phyloP scores from a whole-genome alignment of 2,888 invertebrate species.

The Lasioglossum marginatum region DNA sequence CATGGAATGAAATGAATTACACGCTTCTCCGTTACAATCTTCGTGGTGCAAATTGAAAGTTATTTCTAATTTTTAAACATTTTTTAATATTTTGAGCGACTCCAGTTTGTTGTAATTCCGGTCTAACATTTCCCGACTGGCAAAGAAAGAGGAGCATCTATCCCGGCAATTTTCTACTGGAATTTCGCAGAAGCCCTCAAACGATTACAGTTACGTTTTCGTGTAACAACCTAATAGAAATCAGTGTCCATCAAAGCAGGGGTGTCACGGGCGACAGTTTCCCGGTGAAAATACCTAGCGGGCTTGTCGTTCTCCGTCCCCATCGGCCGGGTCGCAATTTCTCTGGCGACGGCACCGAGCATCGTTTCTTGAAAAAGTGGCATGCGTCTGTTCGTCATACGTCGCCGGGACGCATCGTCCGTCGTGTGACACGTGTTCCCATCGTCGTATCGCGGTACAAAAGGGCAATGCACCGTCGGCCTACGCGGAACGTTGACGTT shows the following conservation, averaged over 20 bases:
- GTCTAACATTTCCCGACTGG: no score
- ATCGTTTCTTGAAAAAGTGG: constrained; percentile 23
- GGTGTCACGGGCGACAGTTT: background rate
- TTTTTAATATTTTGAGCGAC: no score
- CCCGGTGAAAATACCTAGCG: constrained; percentile 8
- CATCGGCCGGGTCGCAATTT: constrained; percentile 23
- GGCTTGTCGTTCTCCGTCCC: background rate
- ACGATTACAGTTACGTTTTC: background rate
- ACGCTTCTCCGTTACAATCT: no score
- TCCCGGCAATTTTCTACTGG: no score
- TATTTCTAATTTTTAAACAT: no score
- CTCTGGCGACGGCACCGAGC: background rate
- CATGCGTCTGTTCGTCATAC: background rate
- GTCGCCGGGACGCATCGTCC: background rate
- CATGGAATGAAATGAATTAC: no score
- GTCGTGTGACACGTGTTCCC: constrained; percentile 27
- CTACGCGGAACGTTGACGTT: constrained; percentile 58
- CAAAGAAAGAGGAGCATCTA: no score
- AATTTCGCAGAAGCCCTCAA: no score
- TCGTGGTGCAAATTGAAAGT: no score
- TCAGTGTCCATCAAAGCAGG: background rate
- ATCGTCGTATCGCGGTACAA: constrained; percentile 51
- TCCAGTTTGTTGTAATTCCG: no score
- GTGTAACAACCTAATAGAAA: background rate
- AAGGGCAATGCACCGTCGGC: constrained; percentile 63